These are phyloP conservation scores for Lampris megalopsis DNA, from an alignment of 2,113 vertebrate genomes.

Conservation along the genomic window DNA sequence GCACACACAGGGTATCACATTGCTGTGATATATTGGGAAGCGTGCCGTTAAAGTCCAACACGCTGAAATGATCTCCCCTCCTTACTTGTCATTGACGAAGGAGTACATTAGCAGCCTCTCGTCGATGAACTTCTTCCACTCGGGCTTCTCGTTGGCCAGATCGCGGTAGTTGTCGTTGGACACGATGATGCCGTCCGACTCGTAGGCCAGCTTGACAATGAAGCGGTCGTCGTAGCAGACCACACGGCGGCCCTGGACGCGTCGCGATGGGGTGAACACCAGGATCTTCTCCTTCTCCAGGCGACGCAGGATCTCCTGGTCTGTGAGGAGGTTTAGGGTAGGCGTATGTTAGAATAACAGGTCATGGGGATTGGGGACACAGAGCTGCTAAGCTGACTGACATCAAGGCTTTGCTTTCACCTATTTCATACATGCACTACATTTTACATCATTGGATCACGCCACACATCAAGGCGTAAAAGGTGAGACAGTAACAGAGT, in stretches of 20 bases:
- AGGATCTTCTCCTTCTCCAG: conserved; percentile 97
- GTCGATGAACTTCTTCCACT: conserved; percentile 99
- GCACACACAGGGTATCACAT: too few species aligned
- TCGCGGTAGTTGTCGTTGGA: conserved; percentile 99
- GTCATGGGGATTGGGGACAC: too few species aligned
- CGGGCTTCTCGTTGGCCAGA: conserved; percentile 94
- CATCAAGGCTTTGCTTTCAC: too few species aligned
- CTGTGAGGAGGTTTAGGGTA: conserved; percentile 67
- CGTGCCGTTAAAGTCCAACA: too few species aligned
- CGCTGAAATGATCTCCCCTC: background rate
- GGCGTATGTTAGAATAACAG: too few species aligned
- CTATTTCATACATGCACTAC: too few species aligned
- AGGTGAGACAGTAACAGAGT: too few species aligned
- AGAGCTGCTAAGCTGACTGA: too few species aligned
- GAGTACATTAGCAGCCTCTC: conserved; percentile 98
- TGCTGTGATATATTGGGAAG: too few species aligned
- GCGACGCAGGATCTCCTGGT: conserved; percentile 94
- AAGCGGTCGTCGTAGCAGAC: conserved; percentile 98
- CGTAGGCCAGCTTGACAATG: conserved; percentile 95
- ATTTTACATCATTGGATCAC: too few species aligned
- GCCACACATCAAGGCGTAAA: too few species aligned
- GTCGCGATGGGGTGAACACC: conserved; percentile 95
- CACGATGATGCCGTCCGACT: conserved; percentile 96
- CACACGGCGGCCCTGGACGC: conserved; percentile 94
- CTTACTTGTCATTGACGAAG: conserved; percentile 99